Percentiles rank a stretch among this genome's conserved stretches.
Evolutionary conservation across 2,797 vertebrate genomes (phyloP).

Genomic region (Neosilurus hyrtlii): DNA sequence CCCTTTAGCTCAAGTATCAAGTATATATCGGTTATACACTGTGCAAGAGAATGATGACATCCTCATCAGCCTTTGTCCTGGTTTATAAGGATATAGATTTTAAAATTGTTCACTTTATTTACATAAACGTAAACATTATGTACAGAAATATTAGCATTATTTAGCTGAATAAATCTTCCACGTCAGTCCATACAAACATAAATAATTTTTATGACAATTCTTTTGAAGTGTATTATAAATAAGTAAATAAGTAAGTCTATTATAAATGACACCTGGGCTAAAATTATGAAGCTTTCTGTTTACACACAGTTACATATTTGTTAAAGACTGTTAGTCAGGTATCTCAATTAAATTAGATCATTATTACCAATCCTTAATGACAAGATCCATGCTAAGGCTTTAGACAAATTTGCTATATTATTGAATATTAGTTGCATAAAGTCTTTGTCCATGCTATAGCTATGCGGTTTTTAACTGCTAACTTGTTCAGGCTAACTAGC

Average conservation of each 20-base stretch:
- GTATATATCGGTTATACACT: not conserved
- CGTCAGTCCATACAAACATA: not conserved
- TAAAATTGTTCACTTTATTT: constrained; percentile 1
- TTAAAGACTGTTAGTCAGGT: not conserved
- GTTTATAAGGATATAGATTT: not conserved
- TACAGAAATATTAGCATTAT: not conserved
- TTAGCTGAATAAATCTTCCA: not conserved
- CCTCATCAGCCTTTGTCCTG: not conserved
- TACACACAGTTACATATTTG: not conserved
- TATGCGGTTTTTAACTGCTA: not conserved
- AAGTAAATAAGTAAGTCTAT: too few relatives aligned
- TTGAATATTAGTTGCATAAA: not conserved
- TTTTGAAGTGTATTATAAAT: not conserved
- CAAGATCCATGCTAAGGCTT: not conserved
- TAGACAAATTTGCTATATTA: not conserved
- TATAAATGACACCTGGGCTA: not conserved
- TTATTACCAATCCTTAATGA: not conserved
- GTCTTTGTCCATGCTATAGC: not conserved
- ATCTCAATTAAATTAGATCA: not conserved
- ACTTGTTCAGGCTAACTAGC: not conserved
- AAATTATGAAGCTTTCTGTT: not conserved
- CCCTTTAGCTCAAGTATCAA: not conserved
- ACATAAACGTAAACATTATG: not conserved
- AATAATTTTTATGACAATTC: not conserved
- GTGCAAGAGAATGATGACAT: not conserved